These are phyloP conservation scores for Bradypus variegatus DNA, from an alignment of 2,797 vertebrate genomes.

Conservation along the genomic window DNA sequence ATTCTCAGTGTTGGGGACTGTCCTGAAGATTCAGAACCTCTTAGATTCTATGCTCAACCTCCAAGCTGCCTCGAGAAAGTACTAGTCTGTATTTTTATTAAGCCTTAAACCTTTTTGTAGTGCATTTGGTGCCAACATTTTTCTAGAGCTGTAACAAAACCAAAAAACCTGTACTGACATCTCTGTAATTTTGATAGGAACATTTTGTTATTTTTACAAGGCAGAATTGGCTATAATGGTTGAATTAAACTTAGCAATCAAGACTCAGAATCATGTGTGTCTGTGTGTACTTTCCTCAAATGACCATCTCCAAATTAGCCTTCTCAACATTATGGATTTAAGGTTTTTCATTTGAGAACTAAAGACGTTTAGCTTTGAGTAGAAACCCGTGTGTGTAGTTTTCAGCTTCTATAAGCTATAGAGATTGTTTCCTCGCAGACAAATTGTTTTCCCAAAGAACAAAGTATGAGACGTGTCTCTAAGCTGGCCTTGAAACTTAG, in stretches of 20 bases:
- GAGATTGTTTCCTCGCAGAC: background rate
- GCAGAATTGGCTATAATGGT: constrained; percentile 20
- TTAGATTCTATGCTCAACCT: background rate
- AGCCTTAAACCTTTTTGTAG: constrained; percentile 46
- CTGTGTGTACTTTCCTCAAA: background rate
- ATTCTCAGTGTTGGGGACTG: background rate
- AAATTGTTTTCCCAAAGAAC: background rate
- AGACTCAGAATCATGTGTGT: background rate
- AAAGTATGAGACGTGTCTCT: background rate
- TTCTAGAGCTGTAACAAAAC: constrained; percentile 36
- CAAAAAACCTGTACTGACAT: background rate
- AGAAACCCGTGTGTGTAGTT: background rate
- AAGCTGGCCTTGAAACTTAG: background rate
- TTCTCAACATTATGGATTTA: background rate
- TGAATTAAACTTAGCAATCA: constrained; percentile 52
- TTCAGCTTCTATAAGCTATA: background rate
- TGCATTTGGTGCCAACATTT: constrained; percentile 55
- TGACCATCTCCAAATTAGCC: background rate
- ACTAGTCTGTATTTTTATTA: constrained; percentile 28
- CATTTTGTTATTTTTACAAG: constrained; percentile 42
- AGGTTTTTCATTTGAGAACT: background rate
- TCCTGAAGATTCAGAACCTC: background rate
- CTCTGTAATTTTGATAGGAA: constrained; percentile 45
- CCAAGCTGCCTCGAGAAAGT: background rate
- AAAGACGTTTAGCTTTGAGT: background rate